These are phyloP conservation scores for Myxocyprinus asiaticus DNA, from an alignment of 2,113 vertebrate species.

Conservation along the genomic window DNA sequence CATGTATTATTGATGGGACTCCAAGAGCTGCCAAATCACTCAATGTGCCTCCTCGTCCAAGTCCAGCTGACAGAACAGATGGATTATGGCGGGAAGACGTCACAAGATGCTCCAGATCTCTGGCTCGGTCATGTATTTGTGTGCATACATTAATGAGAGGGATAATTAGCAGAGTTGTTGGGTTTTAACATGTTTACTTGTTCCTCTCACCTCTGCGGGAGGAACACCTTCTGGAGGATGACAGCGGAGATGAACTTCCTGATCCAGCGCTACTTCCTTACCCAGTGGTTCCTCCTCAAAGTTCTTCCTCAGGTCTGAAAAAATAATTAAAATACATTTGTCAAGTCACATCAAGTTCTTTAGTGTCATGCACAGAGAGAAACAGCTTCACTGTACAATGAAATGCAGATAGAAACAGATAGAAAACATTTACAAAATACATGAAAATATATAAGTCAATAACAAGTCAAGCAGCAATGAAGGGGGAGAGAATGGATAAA, in stretches of 20 bases:
- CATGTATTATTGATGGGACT: conserved; percentile 76
- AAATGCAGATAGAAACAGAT: too few relatives aligned
- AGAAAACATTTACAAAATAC: too few relatives aligned
- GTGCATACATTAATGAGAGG: conserved; percentile 72
- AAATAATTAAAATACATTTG: background rate
- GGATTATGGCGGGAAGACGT: conserved; percentile 57
- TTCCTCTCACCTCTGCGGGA: conserved; percentile 86
- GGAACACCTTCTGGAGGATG: conserved; percentile 95
- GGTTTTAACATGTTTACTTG: conserved; percentile 54
- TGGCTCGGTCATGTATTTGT: conserved; percentile 63
- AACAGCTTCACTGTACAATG: too few relatives aligned
- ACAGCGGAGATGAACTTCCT: conserved; percentile 91
- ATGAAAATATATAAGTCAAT: too few relatives aligned
- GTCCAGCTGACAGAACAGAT: conserved; percentile 69
- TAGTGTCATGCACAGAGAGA: background rate
- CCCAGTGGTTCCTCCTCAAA: conserved; percentile 93
- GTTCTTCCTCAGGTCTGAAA: conserved; percentile 94
- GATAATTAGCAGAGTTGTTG: conserved; percentile 70
- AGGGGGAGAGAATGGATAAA: too few relatives aligned
- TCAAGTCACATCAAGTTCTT: background rate
- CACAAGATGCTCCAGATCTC: background rate
- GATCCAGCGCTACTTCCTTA: conserved; percentile 92
- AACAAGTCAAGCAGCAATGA: too few relatives aligned
- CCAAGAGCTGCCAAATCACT: conserved; percentile 67
- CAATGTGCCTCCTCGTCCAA: conserved; percentile 63